A percentile compares a stretch with the other conserved stretches of the same genome.
Conservation (phyloP, 2,113 vertebrate species). For the Columba livia region DNA sequence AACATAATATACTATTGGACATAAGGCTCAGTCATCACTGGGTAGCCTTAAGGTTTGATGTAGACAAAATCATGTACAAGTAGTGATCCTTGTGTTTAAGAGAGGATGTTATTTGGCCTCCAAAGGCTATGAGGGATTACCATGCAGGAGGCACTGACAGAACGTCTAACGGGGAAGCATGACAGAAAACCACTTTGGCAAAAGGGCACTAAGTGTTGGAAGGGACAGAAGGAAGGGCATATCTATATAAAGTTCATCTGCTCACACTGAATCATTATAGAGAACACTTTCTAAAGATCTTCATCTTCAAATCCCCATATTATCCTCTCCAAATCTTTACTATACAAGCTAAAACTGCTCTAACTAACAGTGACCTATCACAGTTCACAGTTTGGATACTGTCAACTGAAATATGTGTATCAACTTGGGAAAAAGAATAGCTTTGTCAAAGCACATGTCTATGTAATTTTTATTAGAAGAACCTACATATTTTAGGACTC, state of each 20-base stretch:
- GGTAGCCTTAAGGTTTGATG: not conserved
- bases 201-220: not conserved
- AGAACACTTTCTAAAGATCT: not conserved
- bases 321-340: not conserved
- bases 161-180: not conserved
- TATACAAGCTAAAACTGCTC: not conserved
- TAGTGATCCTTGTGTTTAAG: not conserved
- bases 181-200: not conserved
- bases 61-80: not conserved
- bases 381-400: not conserved
- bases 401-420: not conserved
- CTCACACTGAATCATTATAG: not conserved
- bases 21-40: not conserved
- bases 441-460: not conserved
- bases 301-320: not conserved
- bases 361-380: not conserved
- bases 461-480: not conserved
- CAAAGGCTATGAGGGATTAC: not conserved
- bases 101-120: not conserved
- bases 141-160: not conserved
- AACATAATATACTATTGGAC: not conserved
- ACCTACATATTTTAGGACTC: not conserved
- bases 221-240: not conserved
- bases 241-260: not conserved
- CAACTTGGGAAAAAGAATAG: not conserved